Evolutionary conservation across 2,888 invertebrate genomes (phyloP).

Genomic region (Nemurella pictetii): DNA sequence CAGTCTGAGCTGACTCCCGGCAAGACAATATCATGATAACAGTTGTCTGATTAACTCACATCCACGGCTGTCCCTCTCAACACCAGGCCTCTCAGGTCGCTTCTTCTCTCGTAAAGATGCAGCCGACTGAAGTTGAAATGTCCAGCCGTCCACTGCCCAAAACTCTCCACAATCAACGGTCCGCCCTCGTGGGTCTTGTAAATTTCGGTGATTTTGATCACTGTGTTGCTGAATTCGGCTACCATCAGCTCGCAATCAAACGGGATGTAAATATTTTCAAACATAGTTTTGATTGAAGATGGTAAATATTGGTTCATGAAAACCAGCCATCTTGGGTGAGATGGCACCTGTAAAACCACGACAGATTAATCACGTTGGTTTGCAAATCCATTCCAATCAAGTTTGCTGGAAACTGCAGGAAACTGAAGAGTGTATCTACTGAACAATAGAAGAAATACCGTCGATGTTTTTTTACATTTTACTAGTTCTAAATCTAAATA

Average conservation of each 20-base stretch:
- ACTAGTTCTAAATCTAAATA: too few species aligned
- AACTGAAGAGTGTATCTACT: too few species aligned
- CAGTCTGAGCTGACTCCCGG: too few species aligned
- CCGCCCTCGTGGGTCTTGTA: constrained; percentile 5
- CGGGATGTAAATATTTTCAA: constrained; percentile 29
- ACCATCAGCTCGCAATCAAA: constrained; percentile 35
- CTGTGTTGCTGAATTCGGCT: not conserved
- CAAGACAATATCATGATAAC: not conserved
- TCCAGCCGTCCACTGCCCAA: constrained; percentile 29
- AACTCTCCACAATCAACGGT: not conserved
- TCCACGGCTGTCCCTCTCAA: not conserved
- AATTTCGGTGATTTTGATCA: constrained; percentile 23
- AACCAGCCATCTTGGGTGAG: constrained; percentile 30
- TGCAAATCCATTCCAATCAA: too few species aligned
- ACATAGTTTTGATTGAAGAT: not conserved
- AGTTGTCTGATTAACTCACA: constrained; percentile 9
- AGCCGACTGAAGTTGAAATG: not conserved
- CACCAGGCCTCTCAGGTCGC: not conserved
- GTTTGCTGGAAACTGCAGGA: too few species aligned
- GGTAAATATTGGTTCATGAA: constrained; percentile 2
- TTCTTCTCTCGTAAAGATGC: not conserved
- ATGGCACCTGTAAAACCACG: constrained; percentile 20
- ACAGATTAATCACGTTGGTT: too few species aligned
- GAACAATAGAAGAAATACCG: too few species aligned
- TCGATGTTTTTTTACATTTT: too few species aligned